Percentiles rank a stretch among this genome's conserved stretches.
Evolutionary conservation across 2,797 vertebrate species (phyloP).

Genomic region (Miichthys miiuy): DNA sequence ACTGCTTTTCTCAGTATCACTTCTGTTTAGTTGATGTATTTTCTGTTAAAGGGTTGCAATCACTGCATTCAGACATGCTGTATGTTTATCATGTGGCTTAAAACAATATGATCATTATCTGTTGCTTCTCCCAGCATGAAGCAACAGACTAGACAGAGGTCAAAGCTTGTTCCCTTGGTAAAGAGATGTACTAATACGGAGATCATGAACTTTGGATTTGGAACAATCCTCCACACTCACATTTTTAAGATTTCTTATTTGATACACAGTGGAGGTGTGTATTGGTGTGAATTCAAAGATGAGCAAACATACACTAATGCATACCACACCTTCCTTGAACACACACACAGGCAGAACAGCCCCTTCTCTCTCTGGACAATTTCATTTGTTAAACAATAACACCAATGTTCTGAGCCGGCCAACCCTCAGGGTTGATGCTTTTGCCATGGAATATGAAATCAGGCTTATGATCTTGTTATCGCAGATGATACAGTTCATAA

Average conservation of each 20-base stretch:
- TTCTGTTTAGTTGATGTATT: not conserved
- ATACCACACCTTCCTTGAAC: constrained; percentile 18
- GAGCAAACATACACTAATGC: constrained; percentile 5
- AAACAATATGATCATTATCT: constrained; percentile 10
- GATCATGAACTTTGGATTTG: not conserved
- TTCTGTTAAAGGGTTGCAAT: not conserved
- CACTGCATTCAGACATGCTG: not conserved
- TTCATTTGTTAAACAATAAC: constrained; percentile 9
- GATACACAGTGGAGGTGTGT: constrained; percentile 3
- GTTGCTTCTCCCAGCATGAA: no score
- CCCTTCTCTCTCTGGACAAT: constrained; percentile 11
- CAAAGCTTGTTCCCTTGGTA: not conserved
- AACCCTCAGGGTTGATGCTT: constrained; percentile 9
- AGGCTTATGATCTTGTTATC: constrained; percentile 2
- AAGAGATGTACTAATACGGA: not conserved
- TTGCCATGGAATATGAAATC: not conserved
- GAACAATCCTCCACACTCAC: not conserved
- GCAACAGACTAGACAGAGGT: not conserved
- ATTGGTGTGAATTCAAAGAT: not conserved
- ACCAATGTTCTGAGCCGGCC: not conserved
- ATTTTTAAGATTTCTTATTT: not conserved
- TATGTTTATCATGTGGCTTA: not conserved
- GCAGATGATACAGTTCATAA: not conserved
- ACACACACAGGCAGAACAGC: constrained; percentile 18
- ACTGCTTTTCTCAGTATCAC: constrained; percentile 22